Evolutionary conservation across 2,113 vertebrate genomes (phyloP), one percentile per base, ranked within the genome.

Genomic region (Arothron firmamentum): DNA sequence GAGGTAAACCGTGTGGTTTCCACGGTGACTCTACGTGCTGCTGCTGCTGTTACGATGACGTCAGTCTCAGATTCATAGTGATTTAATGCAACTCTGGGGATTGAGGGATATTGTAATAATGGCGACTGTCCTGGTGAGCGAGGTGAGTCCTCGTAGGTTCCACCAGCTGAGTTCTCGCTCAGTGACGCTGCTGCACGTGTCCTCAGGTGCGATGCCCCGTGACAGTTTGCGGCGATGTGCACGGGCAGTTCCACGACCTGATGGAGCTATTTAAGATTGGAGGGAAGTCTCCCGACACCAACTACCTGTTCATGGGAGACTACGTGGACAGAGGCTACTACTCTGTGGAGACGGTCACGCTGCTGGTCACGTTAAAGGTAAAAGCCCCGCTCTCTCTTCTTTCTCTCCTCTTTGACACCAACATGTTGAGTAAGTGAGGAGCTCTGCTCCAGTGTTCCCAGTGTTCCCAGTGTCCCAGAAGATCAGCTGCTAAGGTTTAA

Each of bases 241-340:
- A 90, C 57, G 88, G 88, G 52, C 88, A 90, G 81, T 90, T 90
- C 82, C 88, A 90, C 6, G 88, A 90, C 73, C 83, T 90, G 52
- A 90, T 90, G 88, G 88, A 90, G 81, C 80, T 90, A 52, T 90
- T 90, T 31, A 90, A 88, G 83, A 90, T 90, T 18, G 88, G 88
- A 57, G 88, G 88, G 0, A 90, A 90, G 79, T 88, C 87, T 55
- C 88, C 88, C 6, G 88, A 90, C 87, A 90, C 88, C 71, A 90
- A 90, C 83, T 90, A 90, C 80, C 78, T 90, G 80, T 90, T 90
- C 80, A 90, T 90, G 88, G 88, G 88, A 1, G 88, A 90, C 85
- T 90, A 90, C 50, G 88, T 90, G 6, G 88, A 90, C 79, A 74
- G 88, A 80, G 88, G 88, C 51, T 90, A 90, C 85, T 90, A 90